phyloP scores from a whole-genome alignment of 2,888 invertebrate species.

The Campoletis raptor region DNA sequence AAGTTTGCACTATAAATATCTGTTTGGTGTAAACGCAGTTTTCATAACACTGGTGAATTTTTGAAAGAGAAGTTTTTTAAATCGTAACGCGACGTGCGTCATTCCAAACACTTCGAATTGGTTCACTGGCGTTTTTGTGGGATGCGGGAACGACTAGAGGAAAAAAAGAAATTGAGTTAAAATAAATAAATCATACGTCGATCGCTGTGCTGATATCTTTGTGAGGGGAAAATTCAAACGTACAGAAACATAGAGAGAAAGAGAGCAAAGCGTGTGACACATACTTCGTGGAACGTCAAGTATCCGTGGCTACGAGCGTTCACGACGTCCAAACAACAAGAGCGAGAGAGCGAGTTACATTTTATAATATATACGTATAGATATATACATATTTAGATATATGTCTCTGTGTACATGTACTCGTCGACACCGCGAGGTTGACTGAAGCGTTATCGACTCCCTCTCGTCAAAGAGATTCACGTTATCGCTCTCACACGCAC shows the following conservation, averaged over 20 bases:
- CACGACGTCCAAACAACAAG: not conserved
- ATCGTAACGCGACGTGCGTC: not conserved
- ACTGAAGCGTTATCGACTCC: conserved; percentile 63
- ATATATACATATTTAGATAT: conserved; percentile 3
- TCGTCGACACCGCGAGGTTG: conserved; percentile 57
- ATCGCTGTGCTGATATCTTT: not conserved
- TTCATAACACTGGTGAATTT: not conserved
- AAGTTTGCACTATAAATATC: not conserved
- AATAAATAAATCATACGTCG: conserved; percentile 11
- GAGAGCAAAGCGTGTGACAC: conserved; percentile 62
- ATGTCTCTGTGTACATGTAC: conserved; percentile 23
- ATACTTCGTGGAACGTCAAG: conserved; percentile 63
- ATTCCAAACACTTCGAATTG: not conserved
- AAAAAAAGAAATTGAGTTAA: not conserved
- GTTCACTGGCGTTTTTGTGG: not conserved
- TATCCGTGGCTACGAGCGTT: conserved; percentile 39
- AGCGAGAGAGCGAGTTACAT: conserved; percentile 34
- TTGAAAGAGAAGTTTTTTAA: not conserved
- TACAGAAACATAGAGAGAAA: conserved; percentile 15
- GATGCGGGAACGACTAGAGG: not conserved
- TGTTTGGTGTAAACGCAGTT: not conserved
- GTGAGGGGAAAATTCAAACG: not conserved
- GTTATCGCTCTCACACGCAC: conserved; percentile 63
- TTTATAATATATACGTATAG: conserved; percentile 6
- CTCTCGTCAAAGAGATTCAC: conserved; percentile 61